phyloP scores from a whole-genome alignment of 2,797 vertebrate genomes.

The Cichlasoma orientale region DNA sequence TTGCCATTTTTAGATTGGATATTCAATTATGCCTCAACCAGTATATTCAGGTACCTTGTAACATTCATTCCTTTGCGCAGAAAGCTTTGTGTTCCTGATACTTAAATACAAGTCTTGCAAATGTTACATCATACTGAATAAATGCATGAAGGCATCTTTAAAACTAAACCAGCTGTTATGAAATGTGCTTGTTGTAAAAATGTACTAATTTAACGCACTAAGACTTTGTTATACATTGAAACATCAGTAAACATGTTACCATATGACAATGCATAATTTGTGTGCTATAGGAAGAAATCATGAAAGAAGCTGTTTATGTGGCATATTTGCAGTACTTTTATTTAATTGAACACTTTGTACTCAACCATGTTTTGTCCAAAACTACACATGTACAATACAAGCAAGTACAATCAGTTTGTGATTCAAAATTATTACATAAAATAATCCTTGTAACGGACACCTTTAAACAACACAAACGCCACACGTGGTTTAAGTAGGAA shows the following conservation, averaged over 20 bases:
- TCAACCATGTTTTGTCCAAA: slow-evolving; percentile 60
- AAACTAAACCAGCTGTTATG: slow-evolving; percentile 7
- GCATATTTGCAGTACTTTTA: slow-evolving; percentile 58
- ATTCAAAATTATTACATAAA: slow-evolving; percentile 50
- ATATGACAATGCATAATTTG: neutral
- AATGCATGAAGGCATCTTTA: slow-evolving; percentile 24
- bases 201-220: slow-evolving; percentile 28
- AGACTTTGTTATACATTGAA: slow-evolving; percentile 21
- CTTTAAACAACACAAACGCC: slow-evolving; percentile 39
- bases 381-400: slow-evolving; percentile 67
- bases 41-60: neutral
- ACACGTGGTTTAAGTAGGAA: slow-evolving; percentile 17
- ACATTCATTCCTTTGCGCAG: slow-evolving; percentile 28
- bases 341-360: slow-evolving; percentile 67
- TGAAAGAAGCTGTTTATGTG: slow-evolving; percentile 4
- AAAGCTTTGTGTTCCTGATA: neutral
- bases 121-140: slow-evolving; percentile 10
- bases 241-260: slow-evolving; percentile 39
- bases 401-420: slow-evolving; percentile 53
- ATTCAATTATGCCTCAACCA: neutral
- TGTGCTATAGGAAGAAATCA: neutral
- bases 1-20: neutral
- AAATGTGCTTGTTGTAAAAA: slow-evolving; percentile 18
- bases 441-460: slow-evolving; percentile 17
- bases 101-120: neutral